Evolutionary conservation across 2,888 invertebrate species (phyloP).

Genomic region (Drosophila anceps): DNA sequence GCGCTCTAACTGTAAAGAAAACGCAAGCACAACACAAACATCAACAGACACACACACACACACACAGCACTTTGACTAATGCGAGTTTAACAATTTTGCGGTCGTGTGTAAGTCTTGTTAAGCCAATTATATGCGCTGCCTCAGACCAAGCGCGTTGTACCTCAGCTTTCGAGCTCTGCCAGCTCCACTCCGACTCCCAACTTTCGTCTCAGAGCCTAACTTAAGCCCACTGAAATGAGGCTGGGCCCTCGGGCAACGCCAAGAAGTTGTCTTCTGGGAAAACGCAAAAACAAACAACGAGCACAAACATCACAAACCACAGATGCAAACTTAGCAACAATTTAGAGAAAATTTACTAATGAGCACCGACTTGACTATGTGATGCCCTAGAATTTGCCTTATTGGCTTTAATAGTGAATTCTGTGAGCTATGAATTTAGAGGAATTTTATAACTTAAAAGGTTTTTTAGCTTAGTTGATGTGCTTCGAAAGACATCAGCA

Average conservation of each 20-base stretch:
- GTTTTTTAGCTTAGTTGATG: no score
- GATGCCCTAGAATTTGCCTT: constrained; percentile 7
- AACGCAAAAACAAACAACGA: constrained; percentile 47
- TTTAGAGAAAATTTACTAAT: constrained; percentile 1
- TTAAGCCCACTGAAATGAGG: constrained; percentile 58
- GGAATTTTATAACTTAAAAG: no score
- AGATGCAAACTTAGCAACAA: constrained; percentile 43
- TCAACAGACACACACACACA: constrained; percentile 2
- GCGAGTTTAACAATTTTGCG: constrained; percentile 74
- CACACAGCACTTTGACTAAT: constrained; percentile 51
- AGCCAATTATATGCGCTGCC: constrained; percentile 70
- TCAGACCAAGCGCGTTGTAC: constrained; percentile 12
- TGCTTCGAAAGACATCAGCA: no score
- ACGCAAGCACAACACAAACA: constrained; percentile 32
- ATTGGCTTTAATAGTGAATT: neutral
- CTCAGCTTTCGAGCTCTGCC: neutral
- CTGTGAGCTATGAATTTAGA: no score
- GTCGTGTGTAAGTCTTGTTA: constrained; percentile 71
- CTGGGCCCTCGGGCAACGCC: constrained; percentile 55
- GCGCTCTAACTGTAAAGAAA: constrained; percentile 69
- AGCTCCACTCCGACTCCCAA: neutral
- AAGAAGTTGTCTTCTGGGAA: constrained; percentile 64
- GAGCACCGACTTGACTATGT: neutral
- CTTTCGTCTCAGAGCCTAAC: constrained; percentile 18
- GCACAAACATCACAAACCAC: constrained; percentile 28